Evolutionary conservation across 2,888 invertebrate species (phyloP).

Genomic region (Eristalis tenax): DNA sequence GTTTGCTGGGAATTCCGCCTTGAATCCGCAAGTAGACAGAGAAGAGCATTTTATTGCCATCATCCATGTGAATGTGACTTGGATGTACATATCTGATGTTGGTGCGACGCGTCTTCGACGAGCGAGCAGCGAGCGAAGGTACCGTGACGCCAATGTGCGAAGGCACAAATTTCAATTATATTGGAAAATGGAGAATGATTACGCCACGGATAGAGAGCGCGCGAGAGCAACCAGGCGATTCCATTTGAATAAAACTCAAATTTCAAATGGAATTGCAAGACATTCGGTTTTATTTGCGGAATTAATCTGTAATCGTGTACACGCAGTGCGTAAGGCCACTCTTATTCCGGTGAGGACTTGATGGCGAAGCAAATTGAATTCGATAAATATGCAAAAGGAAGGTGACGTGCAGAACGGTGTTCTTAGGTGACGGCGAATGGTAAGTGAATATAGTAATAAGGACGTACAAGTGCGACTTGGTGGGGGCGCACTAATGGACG

Average conservation of each 20-base stretch:
- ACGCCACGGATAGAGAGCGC: constrained; percentile 12
- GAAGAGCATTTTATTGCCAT: constrained; percentile 42
- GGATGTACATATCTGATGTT: constrained; percentile 2
- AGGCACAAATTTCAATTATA: constrained; percentile 57
- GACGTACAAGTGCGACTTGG: not conserved
- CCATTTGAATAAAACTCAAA: constrained; percentile 57
- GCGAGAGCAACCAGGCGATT: not conserved
- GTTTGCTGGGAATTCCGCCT: constrained; percentile 3
- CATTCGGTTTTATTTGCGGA: constrained; percentile 54
- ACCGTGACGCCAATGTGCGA: constrained; percentile 37
- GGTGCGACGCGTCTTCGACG: not conserved
- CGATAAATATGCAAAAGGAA: constrained; percentile 36
- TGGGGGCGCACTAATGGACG: not conserved
- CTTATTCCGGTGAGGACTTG: not conserved
- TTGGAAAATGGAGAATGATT: constrained; percentile 44
- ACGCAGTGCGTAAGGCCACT: constrained; percentile 13
- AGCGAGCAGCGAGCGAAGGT: not conserved
- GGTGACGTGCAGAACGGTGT: not conserved
- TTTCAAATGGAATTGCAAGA: constrained; percentile 49
- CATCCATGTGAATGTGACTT: constrained; percentile 28
- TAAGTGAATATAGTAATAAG: constrained; percentile 38
- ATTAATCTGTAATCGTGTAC: constrained; percentile 52
- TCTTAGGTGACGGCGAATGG: constrained; percentile 6
- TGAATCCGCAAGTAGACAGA: constrained; percentile 50
- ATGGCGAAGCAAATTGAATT: constrained; percentile 51